Evolutionary conservation across 2,113 vertebrate genomes (phyloP).

Genomic region (Apistogramma diplotaenia): DNA sequence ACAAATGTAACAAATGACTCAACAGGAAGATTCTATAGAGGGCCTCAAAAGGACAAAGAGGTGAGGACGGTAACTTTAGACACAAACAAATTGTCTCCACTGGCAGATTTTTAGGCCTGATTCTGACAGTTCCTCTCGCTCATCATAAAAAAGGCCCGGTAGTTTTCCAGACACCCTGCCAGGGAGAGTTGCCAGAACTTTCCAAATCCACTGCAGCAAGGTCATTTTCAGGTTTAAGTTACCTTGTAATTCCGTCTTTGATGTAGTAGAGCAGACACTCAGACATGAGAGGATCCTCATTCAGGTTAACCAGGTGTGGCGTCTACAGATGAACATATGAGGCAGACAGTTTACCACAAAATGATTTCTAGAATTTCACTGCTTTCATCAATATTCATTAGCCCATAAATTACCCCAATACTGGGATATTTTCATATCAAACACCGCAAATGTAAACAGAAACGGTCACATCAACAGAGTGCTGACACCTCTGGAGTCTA

Average conservation of each 20-base stretch:
- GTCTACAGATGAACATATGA: conserved; percentile 79
- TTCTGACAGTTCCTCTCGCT: background rate
- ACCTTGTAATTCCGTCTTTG: conserved; percentile 99
- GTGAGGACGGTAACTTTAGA: conserved; percentile 10
- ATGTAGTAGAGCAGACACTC: conserved; percentile 99
- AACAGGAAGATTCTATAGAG: background rate
- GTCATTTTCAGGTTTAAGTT: conserved; percentile 28
- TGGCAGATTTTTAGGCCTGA: background rate
- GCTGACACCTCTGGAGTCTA: background rate
- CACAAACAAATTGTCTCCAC: background rate
- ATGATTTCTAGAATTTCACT: background rate
- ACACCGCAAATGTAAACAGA: background rate
- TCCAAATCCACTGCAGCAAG: conserved; percentile 1
- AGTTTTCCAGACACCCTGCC: background rate
- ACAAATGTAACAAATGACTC: conserved; percentile 20
- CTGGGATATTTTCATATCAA: background rate
- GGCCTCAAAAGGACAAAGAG: conserved; percentile 15
- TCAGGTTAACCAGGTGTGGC: conserved; percentile 97
- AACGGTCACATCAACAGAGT: background rate
- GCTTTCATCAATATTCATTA: background rate
- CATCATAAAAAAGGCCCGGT: conserved; percentile 14
- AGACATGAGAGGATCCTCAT: conserved; percentile 98
- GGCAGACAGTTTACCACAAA: background rate
- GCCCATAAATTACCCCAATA: background rate
- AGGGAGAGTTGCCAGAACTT: background rate